A percentile compares a stretch with the other conserved stretches of the same genome.
These are phyloP conservation scores for Passer domesticus DNA, from an alignment of 2,113 vertebrate species.

Conservation along the genomic window DNA sequence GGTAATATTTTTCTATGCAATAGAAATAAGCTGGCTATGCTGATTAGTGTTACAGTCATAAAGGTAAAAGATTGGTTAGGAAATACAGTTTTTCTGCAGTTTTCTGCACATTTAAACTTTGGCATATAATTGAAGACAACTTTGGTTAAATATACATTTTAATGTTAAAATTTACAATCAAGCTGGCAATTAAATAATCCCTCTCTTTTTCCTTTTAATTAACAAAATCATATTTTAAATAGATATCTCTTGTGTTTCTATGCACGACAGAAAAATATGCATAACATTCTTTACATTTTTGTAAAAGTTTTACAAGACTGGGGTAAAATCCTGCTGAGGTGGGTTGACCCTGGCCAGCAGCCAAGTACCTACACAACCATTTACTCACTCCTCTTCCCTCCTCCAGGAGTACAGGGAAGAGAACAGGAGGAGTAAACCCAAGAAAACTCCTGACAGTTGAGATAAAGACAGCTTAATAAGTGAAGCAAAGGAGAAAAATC, in stretches of 20 bases:
- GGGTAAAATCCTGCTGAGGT: not conserved
- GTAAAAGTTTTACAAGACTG: not conserved
- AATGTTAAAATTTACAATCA: not conserved
- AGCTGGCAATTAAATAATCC: not conserved
- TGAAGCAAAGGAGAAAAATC: not conserved
- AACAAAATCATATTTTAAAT: not conserved
- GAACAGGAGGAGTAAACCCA: not conserved
- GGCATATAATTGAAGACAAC: not conserved
- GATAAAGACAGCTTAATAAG: not conserved
- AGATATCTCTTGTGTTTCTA: not conserved
- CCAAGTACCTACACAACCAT: not conserved
- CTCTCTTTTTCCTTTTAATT: not conserved
- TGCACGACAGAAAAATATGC: not conserved
- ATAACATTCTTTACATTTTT: not conserved
- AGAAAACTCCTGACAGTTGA: not conserved
- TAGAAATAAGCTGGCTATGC: not conserved
- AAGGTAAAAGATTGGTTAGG: not conserved
- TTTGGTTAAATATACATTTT: not conserved
- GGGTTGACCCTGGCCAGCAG: not conserved
- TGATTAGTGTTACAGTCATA: not conserved
- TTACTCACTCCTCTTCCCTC: not conserved
- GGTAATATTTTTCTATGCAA: not conserved
- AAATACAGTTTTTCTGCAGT: not conserved
- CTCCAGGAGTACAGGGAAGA: not conserved
- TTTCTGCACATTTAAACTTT: not conserved